Evolutionary conservation across 2,113 vertebrate species (phyloP), one percentile per base, ranked within the genome.

Genomic region (Megaptera novaeangliae): DNA sequence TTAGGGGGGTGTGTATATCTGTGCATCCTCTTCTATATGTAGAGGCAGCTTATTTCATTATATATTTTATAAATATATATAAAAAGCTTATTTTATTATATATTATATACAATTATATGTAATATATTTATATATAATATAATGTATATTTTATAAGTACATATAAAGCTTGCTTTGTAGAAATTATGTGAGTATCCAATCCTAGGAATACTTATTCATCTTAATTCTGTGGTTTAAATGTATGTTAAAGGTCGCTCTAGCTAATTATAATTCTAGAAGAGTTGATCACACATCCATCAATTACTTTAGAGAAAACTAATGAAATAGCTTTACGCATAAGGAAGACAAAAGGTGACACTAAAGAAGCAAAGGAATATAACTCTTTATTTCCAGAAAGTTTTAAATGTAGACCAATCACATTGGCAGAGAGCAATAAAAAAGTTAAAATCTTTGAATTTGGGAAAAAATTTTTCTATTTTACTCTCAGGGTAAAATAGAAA

Each of bases 231-330:
- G 31, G 63, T n/a, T 93, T 71, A 77, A 69, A 29, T 2, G 20
- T 34, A 75, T 44, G 91, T 68, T 41, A 59, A 87, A 91, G 15
- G 68, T 97, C 44, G 72, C 31, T 39, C 34, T 55, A 91, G 39
- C 31, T 81, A 88, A 78, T 95, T 94, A 91, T 64, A 92, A 95
- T 96, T 95, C 71, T 41, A 84, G n/a, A 8, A 80, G 21, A 83
- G 49, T 52, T 68, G 92, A 89, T 88, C 49, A 78, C 55, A 92
- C 49, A 89, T 52, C 81, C 66, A 91, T 95, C 78, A 83, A 63
- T 80, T 95, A 63, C 49, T 74, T 55, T 11, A 66, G 49, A 10
- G 27, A 9, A 86, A 97, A 95, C 8, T 57, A 86, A 89, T 87
- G 31, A 64, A 94, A 96, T 80, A 78, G 6, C 8, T 95, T 96